Conservation (phyloP, 2,113 vertebrate genomes). For the Isichthys henryi region DNA sequence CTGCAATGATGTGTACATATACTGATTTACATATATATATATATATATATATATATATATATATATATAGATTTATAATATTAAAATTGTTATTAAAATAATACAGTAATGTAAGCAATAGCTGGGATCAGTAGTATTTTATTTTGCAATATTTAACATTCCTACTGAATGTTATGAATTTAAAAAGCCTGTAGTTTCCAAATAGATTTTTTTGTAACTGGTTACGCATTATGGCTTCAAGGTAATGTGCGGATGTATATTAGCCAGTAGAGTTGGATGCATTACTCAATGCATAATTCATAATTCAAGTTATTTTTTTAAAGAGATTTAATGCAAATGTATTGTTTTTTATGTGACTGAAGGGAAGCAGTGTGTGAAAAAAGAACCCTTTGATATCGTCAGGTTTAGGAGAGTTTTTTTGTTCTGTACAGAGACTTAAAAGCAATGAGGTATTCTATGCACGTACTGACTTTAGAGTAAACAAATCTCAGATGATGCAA, state of each 20-base stretch:
- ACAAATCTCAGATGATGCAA: neutral
- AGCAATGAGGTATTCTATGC: neutral
- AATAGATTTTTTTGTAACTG: neutral
- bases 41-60: neutral
- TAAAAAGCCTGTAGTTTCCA: neutral
- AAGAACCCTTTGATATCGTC: neutral
- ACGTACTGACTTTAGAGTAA: neutral
- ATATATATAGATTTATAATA: neutral
- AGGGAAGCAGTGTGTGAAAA: neutral
- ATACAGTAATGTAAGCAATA: neutral
- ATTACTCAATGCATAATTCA: neutral
- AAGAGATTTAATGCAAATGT: neutral
- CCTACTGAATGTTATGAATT: neutral
- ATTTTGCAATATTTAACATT: neutral
- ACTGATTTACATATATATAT: neutral
- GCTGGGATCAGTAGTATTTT: neutral
- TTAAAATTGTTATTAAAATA: neutral
- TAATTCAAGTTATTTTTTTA: neutral
- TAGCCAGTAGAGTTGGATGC: neutral
- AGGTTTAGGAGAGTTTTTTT: neutral
- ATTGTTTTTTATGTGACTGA: neutral
- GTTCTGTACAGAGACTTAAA: too few species aligned
- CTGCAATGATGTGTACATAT: neutral
- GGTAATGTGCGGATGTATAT: neutral
- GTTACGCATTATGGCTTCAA: neutral